Base-by-base conservation (phyloP, 2,888 invertebrate species). In the Glaucopsyche alexis region DNA sequence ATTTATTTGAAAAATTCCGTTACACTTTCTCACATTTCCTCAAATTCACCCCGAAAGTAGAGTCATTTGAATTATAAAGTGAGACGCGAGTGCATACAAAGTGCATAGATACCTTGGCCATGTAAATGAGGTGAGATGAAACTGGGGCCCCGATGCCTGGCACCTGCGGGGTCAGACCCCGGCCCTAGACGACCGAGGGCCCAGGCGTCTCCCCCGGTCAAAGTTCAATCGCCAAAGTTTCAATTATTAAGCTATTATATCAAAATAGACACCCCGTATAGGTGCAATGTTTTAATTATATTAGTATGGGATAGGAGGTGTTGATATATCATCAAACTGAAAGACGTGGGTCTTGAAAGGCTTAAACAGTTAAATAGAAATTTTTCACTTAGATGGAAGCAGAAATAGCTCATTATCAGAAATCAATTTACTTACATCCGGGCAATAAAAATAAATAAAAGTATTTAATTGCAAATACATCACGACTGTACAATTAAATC, bases 31-130 rank as follows among this genome's bases (percentile, higher is more conserved):
- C 91, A 92, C 92, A 90, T 89, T 89, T 87, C 85, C 87, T 84
- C 81, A 81, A 85, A 85, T 85, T 83, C 84, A 84, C 82, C 82
- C 81, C 80, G 83, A 81, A 81, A 83, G 82, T 82, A 80, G 85
- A 84, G 87, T 88, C 85, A 91, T 92, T 90, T 92, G 88, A 92
- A 92, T 93, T 90, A 91, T 91, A 90, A 91, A 91, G 91, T 88
- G 86, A 85, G 84, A 86, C 85, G 84, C 81, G 88, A 90, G 87
- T 90, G 93, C 91, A 90, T 85, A 84, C 85, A 82, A 84, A 86
- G 86, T 87, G 90, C 90, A 90, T 87, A 88, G 86, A 90, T 85
- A 87, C 84, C 84, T 84, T 82, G 82, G 80, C 84, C 86, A 91
- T 91, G 90, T 82, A 89, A 91, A 91, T 91, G 84, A 86, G 83